Percentiles rank a stretch among this genome's conserved stretches.
Conservation (phyloP, 2,797 vertebrate species). For the Heterohyrax brucei region DNA sequence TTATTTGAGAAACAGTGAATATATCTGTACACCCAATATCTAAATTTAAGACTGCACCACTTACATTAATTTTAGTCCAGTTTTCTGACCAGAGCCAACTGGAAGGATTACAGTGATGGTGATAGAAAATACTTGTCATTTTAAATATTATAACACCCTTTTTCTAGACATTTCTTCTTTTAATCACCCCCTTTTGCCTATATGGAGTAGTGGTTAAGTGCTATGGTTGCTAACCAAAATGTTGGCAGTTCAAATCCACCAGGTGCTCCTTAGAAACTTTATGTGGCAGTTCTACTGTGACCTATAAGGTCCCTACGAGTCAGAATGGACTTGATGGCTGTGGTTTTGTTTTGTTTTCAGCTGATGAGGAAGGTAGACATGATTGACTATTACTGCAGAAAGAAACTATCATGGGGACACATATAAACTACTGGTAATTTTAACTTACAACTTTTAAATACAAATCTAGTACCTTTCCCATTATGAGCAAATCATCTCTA, state of each 20-base stretch:
- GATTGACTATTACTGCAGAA: neutral
- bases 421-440: neutral
- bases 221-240: too few relatives aligned
- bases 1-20: neutral
- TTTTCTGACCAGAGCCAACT: slow-evolving; percentile 7
- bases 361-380: neutral
- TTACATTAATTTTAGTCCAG: neutral
- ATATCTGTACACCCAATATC: neutral
- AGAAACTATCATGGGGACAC: neutral
- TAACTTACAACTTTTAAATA: neutral
- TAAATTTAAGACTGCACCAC: slow-evolving; percentile 4
- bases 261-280: too few relatives aligned
- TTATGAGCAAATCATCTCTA: neutral
- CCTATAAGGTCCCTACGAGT: too few relatives aligned
- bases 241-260: too few relatives aligned
- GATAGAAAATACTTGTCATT: neutral
- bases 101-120: slow-evolving; percentile 19
- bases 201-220: too few relatives aligned
- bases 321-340: too few relatives aligned
- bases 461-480: slow-evolving; percentile 17
- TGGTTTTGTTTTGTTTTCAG: too few relatives aligned
- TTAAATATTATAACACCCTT: slow-evolving; percentile 9
- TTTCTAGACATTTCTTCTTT: neutral
- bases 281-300: too few relatives aligned
- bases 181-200: neutral